Percentiles rank a stretch among this genome's conserved stretches.
Conservation (phyloP, 1,140 invertebrate species). For the Manduca sexta region DNA sequence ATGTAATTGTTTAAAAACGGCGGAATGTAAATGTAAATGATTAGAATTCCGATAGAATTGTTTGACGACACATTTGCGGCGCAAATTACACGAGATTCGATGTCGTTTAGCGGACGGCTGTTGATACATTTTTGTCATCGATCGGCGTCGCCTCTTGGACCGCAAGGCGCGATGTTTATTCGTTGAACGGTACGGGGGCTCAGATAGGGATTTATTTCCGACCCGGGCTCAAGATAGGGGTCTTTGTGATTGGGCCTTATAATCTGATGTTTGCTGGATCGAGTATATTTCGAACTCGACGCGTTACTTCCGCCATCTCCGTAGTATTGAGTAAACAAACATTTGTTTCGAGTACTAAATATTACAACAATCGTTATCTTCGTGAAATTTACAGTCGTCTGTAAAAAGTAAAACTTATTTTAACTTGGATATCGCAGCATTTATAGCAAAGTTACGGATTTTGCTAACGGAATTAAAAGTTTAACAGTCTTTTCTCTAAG, state of each 20-base stretch:
- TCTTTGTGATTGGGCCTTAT: slow-evolving; percentile 38
- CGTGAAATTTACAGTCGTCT: background rate
- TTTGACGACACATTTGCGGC: slow-evolving; percentile 23
- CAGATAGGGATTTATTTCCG: slow-evolving; percentile 51
- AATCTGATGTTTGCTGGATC: slow-evolving; percentile 25
- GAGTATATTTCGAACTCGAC: slow-evolving; percentile 9
- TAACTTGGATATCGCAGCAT: no score
- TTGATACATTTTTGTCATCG: slow-evolving; percentile 36
- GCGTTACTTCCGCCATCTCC: background rate
- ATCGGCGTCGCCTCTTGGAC: slow-evolving; percentile 28
- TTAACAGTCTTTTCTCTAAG: slow-evolving; percentile 26
- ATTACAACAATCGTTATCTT: background rate
- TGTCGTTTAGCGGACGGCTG: slow-evolving; percentile 23
- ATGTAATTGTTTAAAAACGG: background rate
- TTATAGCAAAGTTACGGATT: background rate
- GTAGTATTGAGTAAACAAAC: no score
- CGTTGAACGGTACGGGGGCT: slow-evolving; percentile 37
- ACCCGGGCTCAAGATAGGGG: slow-evolving; percentile 40
- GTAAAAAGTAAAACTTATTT: background rate
- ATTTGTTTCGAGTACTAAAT: background rate
- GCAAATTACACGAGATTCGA: slow-evolving; percentile 38
- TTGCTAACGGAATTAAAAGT: slow-evolving; percentile 36
- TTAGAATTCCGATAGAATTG: slow-evolving; percentile 38
- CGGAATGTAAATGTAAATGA: slow-evolving; percentile 8
- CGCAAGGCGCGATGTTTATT: slow-evolving; percentile 54